Conservation (phyloP, 2,113 vertebrate genomes). For the Pandion haliaetus region DNA sequence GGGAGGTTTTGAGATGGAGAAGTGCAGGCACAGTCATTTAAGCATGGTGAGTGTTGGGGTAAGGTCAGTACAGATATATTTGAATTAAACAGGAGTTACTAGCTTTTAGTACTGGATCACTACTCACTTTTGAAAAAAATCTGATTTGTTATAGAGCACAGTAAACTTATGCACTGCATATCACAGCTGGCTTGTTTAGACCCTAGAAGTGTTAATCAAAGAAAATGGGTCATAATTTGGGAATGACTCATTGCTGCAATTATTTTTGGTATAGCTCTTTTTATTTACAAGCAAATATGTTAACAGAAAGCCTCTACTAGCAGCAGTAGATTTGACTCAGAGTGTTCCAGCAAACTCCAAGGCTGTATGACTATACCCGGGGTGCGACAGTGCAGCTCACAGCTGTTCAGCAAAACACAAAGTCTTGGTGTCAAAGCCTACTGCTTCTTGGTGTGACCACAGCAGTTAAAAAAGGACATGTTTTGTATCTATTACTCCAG, state of each 20-base stretch:
- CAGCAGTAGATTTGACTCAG: accelerated
- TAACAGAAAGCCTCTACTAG: background rate
- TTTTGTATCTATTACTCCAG: background rate
- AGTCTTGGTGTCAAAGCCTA: background rate
- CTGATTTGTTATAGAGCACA: background rate
- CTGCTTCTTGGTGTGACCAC: background rate
- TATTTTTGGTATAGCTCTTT: background rate
- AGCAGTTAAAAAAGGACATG: background rate
- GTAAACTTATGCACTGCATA: background rate
- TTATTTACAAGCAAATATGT: background rate
- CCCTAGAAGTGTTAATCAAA: background rate
- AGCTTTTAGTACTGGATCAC: background rate
- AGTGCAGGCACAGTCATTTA: background rate
- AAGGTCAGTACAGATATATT: background rate
- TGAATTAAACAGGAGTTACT: background rate
- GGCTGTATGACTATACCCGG: no score
- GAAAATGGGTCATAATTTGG: background rate
- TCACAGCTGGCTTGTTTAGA: background rate
- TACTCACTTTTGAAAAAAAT: background rate
- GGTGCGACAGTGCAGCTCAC: background rate
- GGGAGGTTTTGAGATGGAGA: background rate
- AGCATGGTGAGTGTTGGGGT: background rate
- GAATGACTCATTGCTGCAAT: background rate
- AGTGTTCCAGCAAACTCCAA: background rate
- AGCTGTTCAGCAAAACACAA: background rate